Conservation (phyloP, 2,113 vertebrate species). For the Pampusana beccarii region DNA sequence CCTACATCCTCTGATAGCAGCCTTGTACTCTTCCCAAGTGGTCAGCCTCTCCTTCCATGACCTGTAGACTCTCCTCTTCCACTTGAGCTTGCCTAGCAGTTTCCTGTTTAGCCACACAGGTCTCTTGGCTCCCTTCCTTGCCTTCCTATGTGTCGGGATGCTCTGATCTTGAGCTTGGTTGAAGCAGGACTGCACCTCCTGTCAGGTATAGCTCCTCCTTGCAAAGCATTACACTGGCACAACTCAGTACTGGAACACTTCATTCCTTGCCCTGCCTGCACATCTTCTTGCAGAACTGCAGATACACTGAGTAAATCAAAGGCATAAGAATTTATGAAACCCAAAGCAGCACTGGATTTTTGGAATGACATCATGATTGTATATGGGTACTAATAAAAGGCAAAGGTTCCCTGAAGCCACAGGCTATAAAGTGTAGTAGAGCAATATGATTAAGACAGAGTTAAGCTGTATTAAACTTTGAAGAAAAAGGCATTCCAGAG, state of each 20-base stretch:
- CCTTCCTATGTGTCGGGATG: no score
- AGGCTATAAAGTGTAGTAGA: constrained; percentile 42
- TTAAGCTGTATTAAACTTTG: constrained; percentile 51
- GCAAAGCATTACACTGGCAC: not conserved
- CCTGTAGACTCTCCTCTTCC: no score
- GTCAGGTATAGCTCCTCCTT: not conserved
- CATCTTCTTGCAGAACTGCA: not conserved
- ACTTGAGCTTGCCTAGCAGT: no score
- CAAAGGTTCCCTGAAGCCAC: constrained; percentile 55
- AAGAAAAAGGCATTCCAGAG: constrained; percentile 21
- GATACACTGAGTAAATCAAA: constrained; percentile 43
- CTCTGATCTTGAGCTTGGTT: no score
- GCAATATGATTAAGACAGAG: constrained; percentile 54
- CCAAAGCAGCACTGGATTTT: constrained; percentile 38
- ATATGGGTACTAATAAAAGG: constrained; percentile 63
- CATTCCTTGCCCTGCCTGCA: not conserved
- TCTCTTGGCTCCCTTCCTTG: no score
- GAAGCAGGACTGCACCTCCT: not conserved
- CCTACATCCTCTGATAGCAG: no score
- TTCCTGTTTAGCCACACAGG: no score
- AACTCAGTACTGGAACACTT: not conserved
- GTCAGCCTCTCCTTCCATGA: no score
- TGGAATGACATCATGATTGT: constrained; percentile 48
- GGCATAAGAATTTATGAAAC: constrained; percentile 52
- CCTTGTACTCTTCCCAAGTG: no score